These are phyloP conservation scores for Lanius collurio DNA, from an alignment of 2,113 vertebrate genomes.

Conservation along the genomic window DNA sequence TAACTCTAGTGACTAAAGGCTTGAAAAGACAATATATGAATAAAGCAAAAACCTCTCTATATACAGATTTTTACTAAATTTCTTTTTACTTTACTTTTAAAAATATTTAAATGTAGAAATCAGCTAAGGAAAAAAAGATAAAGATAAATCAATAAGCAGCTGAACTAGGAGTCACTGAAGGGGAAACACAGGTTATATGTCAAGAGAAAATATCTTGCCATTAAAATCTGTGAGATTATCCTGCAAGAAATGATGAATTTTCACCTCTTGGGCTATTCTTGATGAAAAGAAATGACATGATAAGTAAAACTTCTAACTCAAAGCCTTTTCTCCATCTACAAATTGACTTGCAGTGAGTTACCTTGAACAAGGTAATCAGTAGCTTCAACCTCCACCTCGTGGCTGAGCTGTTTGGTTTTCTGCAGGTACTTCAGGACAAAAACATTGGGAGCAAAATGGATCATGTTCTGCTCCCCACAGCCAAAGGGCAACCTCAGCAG, in stretches of 20 bases:
- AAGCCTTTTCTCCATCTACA: neutral
- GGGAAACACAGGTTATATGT: neutral
- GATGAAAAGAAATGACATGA: neutral
- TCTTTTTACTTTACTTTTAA: neutral
- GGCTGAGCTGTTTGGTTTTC: slow-evolving; percentile 88
- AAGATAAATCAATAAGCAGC: neutral
- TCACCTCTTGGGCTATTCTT: neutral
- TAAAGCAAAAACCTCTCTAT: neutral
- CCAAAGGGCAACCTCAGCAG: slow-evolving; percentile 88
- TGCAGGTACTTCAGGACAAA: slow-evolving; percentile 93
- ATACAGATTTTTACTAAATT: neutral
- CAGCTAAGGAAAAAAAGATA: neutral
- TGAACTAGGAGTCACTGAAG: neutral
- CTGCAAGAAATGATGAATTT: neutral
- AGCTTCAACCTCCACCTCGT: slow-evolving; percentile 86
- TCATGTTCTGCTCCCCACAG: slow-evolving; percentile 96
- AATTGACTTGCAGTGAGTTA: neutral
- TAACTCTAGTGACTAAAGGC: neutral
- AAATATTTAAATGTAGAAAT: neutral
- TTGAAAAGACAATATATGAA: neutral
- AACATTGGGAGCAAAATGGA: slow-evolving; percentile 93
- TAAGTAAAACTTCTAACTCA: neutral
- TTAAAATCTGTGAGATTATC: neutral
- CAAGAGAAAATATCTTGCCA: neutral
- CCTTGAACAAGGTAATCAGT: slow-evolving; percentile 87